phyloP scores from a whole-genome alignment of 1,140 invertebrate genomes.

The Trissolcus basalis region DNA sequence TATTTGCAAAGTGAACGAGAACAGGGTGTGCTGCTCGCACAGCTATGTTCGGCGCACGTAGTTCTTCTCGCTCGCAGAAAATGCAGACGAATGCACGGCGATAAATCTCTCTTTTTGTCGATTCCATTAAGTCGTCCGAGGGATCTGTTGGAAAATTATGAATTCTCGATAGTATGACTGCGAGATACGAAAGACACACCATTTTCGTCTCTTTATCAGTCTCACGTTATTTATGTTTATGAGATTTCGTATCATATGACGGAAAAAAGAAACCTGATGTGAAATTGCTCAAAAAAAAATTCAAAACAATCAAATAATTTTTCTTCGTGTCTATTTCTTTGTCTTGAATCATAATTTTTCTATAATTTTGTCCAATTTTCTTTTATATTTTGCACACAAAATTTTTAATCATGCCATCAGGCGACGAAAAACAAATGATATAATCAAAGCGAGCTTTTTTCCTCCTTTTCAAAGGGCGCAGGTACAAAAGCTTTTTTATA shows the following conservation, averaged over 20 bases:
- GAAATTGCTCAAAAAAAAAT: too few relatives aligned
- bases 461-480: neutral
- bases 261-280: too few relatives aligned
- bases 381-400: neutral
- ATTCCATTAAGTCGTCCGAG: slow-evolving; percentile 50
- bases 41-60: slow-evolving; percentile 24
- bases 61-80: slow-evolving; percentile 37
- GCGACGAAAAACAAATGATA: too few relatives aligned
- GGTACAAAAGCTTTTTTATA: slow-evolving; percentile 33
- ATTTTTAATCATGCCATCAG: neutral
- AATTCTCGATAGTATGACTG: slow-evolving; percentile 38
- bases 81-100: slow-evolving; percentile 50
- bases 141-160: slow-evolving; percentile 55
- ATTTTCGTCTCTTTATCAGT: slow-evolving; percentile 51
- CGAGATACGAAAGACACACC: slow-evolving; percentile 28
- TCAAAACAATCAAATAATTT: too few relatives aligned
- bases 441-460: too few relatives aligned
- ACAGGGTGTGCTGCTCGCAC: too few relatives aligned
- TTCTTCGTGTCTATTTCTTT: too few relatives aligned
- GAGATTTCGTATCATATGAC: slow-evolving; percentile 8
- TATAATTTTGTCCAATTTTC: too few relatives aligned
- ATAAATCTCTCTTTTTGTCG: slow-evolving; percentile 54
- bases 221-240: slow-evolving; percentile 46
- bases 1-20: slow-evolving; percentile 12
- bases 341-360: too few relatives aligned